These are phyloP conservation scores for Teleopsis dalmanni DNA, from an alignment of 1,140 invertebrate species.

Conservation along the genomic window DNA sequence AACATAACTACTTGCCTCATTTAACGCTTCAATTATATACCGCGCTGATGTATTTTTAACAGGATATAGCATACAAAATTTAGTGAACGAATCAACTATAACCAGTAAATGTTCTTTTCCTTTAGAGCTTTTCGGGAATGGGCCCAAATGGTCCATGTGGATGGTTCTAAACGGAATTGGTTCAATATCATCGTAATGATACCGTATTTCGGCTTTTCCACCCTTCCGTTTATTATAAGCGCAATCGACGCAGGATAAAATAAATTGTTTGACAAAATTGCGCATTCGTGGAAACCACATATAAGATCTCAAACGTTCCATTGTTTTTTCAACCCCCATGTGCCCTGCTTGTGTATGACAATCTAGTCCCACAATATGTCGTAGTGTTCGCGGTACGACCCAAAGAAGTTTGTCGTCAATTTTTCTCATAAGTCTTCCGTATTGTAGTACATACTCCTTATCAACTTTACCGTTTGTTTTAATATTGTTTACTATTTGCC, in stretches of 20 bases:
- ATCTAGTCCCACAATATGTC: neutral
- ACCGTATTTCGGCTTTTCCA: neutral
- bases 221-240: neutral
- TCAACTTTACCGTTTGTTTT: neutral
- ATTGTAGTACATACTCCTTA: neutral
- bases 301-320: neutral
- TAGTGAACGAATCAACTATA: neutral
- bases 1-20: neutral
- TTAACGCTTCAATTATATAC: neutral
- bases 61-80: neutral
- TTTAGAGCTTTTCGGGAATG: neutral
- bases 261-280: neutral
- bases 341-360: neutral
- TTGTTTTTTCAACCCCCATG: neutral
- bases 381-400: neutral
- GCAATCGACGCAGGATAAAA: neutral
- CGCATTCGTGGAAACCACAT: conserved; percentile 1
- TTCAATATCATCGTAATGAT: neutral
- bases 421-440: neutral
- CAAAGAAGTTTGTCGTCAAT: neutral
- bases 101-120: neutral
- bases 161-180: conserved; percentile 1
- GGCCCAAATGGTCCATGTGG: neutral
- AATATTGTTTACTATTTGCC: neutral
- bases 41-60: neutral